phyloP scores from a whole-genome alignment of 2,113 vertebrate species.

The Oriolus oriolus region DNA sequence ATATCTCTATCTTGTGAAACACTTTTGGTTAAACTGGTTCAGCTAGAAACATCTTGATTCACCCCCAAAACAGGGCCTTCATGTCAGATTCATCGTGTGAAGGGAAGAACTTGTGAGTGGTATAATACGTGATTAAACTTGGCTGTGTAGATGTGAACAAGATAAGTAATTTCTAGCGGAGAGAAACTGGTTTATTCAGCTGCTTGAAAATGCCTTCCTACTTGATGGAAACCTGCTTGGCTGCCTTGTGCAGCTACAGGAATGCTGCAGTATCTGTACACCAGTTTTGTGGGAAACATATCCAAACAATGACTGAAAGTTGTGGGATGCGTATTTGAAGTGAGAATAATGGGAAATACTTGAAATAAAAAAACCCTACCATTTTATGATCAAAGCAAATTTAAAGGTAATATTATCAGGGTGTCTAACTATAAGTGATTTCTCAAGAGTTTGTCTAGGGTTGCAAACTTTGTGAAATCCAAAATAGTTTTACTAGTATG shows the following conservation, averaged over 20 bases:
- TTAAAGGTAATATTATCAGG: background rate
- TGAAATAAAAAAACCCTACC: background rate
- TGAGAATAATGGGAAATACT: background rate
- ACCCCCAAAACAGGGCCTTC: background rate
- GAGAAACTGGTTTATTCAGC: slow-evolving; percentile 7
- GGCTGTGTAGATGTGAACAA: background rate
- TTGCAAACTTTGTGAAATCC: background rate
- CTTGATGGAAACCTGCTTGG: background rate
- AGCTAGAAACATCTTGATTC: background rate
- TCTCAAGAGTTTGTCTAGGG: background rate
- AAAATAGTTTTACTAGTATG: background rate
- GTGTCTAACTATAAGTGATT: background rate
- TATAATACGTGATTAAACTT: background rate
- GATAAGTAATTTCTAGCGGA: background rate
- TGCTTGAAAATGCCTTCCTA: background rate
- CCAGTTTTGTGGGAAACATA: background rate
- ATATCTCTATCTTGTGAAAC: background rate
- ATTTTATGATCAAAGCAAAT: background rate
- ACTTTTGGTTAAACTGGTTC: background rate
- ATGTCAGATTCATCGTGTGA: background rate
- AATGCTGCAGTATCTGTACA: background rate
- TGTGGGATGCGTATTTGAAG: background rate
- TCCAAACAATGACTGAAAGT: background rate
- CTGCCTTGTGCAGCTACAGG: background rate
- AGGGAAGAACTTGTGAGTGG: background rate